A percentile compares a stretch with the other conserved stretches of the same genome.
These are phyloP conservation scores for Syngnathus acus DNA, from an alignment of 2,797 vertebrate genomes.

Conservation along the genomic window DNA sequence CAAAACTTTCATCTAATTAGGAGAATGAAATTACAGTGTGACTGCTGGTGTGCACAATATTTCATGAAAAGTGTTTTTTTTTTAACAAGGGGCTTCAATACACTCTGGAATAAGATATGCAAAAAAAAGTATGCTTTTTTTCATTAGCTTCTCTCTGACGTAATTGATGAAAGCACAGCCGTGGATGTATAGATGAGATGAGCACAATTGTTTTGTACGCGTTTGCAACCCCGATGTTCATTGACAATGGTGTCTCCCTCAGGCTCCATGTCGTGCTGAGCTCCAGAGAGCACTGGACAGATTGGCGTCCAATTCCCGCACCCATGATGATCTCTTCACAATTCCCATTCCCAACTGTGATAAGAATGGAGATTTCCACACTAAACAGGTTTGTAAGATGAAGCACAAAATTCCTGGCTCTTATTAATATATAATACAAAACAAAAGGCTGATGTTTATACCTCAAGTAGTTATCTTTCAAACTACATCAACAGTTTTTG, in stretches of 20 bases:
- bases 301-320: constrained; percentile 80
- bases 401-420: neutral
- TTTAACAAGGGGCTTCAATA: neutral
- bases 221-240: neutral
- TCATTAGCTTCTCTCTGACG: neutral
- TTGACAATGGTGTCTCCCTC: constrained; percentile 13
- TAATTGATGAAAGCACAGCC: neutral
- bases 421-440: neutral
- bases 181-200: neutral
- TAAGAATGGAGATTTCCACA: constrained; percentile 87
- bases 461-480: constrained; percentile 8
- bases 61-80: neutral
- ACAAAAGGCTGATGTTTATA: neutral
- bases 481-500: constrained; percentile 27
- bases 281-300: constrained; percentile 83
- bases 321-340: constrained; percentile 84
- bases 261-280: constrained; percentile 86
- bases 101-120: neutral
- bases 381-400: constrained; percentile 78
- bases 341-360: constrained; percentile 94
- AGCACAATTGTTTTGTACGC: neutral
- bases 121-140: neutral
- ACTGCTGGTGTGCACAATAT: neutral
- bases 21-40: neutral
- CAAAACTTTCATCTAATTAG: neutral